These are phyloP conservation scores for Tetramorium simillimum DNA, from an alignment of 1,140 invertebrate species.

Conservation along the genomic window DNA sequence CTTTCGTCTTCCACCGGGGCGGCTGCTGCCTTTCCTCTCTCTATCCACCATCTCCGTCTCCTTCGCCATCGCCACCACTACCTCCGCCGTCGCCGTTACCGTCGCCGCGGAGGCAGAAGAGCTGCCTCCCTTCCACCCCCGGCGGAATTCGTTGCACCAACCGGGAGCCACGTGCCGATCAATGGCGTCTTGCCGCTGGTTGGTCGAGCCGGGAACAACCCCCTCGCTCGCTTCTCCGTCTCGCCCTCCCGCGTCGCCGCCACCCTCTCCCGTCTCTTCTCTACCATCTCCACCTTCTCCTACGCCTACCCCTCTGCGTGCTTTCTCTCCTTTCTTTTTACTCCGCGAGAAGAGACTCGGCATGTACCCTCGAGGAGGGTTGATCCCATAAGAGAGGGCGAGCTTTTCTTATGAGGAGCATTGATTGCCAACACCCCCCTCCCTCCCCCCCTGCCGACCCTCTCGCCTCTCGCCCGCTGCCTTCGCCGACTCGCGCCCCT, in stretches of 20 bases:
- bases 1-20: conserved; percentile 48
- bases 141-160: conserved; percentile 71
- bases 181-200: conserved; percentile 85
- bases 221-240: conserved; percentile 68
- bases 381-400: conserved; percentile 81
- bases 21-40: conserved; percentile 64
- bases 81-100: conserved; percentile 39
- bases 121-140: conserved; percentile 66
- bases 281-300: conserved; percentile 12
- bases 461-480: not conserved
- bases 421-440: conserved; percentile 85
- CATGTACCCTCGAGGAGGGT: conserved; percentile 73
- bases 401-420: conserved; percentile 84
- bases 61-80: conserved; percentile 46
- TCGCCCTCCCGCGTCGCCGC: conserved; percentile 27
- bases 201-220: conserved; percentile 82
- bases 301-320: conserved; percentile 40
- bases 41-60: conserved; percentile 54
- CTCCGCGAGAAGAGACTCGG: conserved; percentile 37
- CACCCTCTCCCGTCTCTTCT: conserved; percentile 16
- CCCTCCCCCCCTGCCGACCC: conserved; percentile 1
- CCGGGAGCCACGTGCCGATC: conserved; percentile 84
- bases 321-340: conserved; percentile 59
- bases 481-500: not conserved
- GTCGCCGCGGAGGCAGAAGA: conserved; percentile 47